Evolutionary conservation across 2,113 vertebrate genomes (phyloP).

Genomic region (Amblyornis subalaris): DNA sequence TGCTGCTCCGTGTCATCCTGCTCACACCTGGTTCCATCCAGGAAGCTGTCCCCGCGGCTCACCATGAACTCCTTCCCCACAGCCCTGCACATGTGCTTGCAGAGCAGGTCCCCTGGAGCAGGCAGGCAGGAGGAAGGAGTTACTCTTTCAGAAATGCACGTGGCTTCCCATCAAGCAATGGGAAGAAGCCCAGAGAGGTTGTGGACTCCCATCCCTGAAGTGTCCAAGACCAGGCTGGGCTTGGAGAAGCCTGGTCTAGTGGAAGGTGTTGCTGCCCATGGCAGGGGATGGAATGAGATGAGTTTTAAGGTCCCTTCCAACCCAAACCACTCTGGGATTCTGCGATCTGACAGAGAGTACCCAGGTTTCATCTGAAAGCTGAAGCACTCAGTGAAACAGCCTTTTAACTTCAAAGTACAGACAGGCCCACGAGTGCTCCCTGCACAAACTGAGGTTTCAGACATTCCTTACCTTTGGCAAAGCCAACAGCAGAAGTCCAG

Average conservation of each 20-base stretch:
- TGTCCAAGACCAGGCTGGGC: background rate
- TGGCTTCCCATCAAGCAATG: background rate
- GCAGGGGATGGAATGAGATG: background rate
- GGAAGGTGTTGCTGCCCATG: background rate
- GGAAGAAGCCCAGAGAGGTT: background rate
- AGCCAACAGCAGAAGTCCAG: constrained; percentile 82
- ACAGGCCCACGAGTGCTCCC: rapidly evolving
- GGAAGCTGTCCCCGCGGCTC: constrained; percentile 82
- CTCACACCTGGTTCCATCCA: constrained; percentile 91
- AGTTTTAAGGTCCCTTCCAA: background rate
- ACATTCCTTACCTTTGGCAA: constrained; percentile 75
- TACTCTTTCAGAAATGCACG: background rate
- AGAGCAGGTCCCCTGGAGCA: constrained; percentile 81
- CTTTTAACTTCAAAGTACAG: background rate
- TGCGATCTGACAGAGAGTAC: background rate
- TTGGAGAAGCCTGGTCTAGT: background rate
- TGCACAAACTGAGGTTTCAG: background rate
- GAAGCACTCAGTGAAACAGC: background rate
- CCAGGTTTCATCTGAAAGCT: background rate
- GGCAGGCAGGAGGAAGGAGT: background rate
- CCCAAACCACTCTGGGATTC: background rate
- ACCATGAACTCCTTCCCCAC: constrained; percentile 82
- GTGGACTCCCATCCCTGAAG: background rate
- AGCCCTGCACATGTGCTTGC: constrained; percentile 85
- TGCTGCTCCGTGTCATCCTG: background rate